Evolutionary conservation across 2,797 vertebrate genomes (phyloP).

Genomic region (Thalassophryne amazonica): DNA sequence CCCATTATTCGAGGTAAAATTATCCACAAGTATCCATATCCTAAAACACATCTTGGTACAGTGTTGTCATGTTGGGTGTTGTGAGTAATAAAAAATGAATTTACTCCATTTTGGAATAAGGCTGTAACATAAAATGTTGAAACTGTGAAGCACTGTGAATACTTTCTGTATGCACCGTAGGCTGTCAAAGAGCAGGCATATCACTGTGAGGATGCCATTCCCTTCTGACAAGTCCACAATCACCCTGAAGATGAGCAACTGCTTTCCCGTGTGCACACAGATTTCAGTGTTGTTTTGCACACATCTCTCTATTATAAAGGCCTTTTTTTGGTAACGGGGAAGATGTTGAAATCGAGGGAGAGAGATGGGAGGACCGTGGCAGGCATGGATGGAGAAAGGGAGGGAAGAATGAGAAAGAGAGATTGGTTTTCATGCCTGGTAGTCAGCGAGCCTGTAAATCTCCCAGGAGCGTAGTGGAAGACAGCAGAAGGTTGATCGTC

Average conservation of each 20-base stretch:
- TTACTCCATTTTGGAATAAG: no score
- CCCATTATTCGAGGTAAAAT: no score
- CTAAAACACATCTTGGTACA: no score
- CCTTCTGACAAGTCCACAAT: constrained; percentile 59
- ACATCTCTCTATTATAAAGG: constrained; percentile 66
- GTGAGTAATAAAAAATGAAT: no score
- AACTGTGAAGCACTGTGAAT: no score
- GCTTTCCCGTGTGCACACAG: constrained; percentile 42
- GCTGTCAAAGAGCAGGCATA: constrained; percentile 55
- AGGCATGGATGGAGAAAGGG: constrained; percentile 62
- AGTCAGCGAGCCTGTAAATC: constrained; percentile 89
- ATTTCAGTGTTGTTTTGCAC: constrained; percentile 69
- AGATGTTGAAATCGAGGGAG: constrained; percentile 72
- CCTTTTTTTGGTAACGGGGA: constrained; percentile 45
- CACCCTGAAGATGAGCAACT: constrained; percentile 58
- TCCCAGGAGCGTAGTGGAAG: constrained; percentile 89
- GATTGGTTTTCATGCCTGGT: constrained; percentile 89
- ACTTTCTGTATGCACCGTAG: no score
- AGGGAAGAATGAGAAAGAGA: constrained; percentile 80
- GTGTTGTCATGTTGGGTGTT: no score
- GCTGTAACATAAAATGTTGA: no score
- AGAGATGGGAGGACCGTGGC: constrained; percentile 67
- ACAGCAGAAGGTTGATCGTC: constrained; percentile 96
- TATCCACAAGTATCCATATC: no score
- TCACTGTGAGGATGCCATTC: constrained; percentile 47